phyloP scores from a whole-genome alignment of 2,113 vertebrate species.

The Sorex fumeus region DNA sequence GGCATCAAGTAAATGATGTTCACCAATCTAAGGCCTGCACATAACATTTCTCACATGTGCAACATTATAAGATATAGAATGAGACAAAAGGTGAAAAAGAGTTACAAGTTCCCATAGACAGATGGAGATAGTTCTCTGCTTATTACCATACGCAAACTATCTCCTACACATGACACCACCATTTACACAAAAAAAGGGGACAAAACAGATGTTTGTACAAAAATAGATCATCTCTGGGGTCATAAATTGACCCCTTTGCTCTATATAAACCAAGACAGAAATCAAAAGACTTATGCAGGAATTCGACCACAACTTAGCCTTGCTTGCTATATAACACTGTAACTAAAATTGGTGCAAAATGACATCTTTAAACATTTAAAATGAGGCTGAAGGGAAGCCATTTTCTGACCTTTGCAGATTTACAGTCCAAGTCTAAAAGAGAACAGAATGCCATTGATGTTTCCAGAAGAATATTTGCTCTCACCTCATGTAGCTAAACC shows the following conservation, averaged over 20 bases:
- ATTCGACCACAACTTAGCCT: conserved; percentile 47
- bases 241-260: background rate
- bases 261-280: conserved; percentile 45
- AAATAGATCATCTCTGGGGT: conserved; percentile 55
- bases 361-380: conserved; percentile 39
- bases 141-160: background rate
- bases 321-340: conserved; percentile 41
- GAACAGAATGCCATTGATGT: conserved; percentile 66
- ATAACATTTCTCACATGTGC: background rate
- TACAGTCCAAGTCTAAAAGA: conserved; percentile 44
- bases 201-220: conserved; percentile 59
- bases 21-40: background rate
- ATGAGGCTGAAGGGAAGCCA: conserved; percentile 45
- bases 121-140: conserved; percentile 37
- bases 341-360: conserved; percentile 46
- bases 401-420: conserved; percentile 72
- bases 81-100: background rate
- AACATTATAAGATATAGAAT: background rate
- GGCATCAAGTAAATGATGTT: conserved; percentile 36
- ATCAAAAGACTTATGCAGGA: background rate
- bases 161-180: background rate
- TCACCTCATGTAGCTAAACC: conserved; percentile 10
- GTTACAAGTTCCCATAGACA: background rate
- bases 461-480: conserved; percentile 70
- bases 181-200: conserved; percentile 44